These are phyloP conservation scores for Branchipolynoe longqiensis DNA, from an alignment of 2,888 invertebrate species.

Conservation along the genomic window DNA sequence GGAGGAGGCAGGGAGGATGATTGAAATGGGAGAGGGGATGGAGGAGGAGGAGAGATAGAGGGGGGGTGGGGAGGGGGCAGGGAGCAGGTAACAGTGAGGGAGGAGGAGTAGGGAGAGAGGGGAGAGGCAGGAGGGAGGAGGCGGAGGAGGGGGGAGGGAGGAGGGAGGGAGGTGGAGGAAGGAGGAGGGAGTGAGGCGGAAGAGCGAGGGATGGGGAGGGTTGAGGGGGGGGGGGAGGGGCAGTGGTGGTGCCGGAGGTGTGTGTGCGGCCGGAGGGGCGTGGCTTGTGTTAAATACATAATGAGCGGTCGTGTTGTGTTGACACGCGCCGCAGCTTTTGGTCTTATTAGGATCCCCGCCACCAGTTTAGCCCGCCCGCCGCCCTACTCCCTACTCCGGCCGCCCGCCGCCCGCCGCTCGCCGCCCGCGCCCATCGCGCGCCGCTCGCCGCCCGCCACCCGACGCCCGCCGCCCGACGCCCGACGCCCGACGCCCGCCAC, in stretches of 20 bases:
- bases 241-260: background rate
- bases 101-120: background rate
- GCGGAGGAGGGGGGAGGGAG: background rate
- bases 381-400: too few species aligned
- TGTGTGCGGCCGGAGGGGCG: background rate
- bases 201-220: background rate
- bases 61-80: background rate
- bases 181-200: background rate
- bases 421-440: too few species aligned
- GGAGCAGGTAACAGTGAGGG: background rate
- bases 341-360: conserved; percentile 22
- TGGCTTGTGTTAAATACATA: conserved; percentile 8
- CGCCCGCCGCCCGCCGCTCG: too few species aligned
- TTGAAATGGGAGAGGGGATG: background rate
- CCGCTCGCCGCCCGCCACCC: too few species aligned
- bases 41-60: background rate
- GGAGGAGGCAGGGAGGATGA: background rate
- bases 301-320: background rate
- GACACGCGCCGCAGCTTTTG: conserved; percentile 20
- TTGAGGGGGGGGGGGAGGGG: background rate
- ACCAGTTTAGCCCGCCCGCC: background rate
- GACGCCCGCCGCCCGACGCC: too few species aligned
- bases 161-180: background rate
- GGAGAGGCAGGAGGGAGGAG: background rate
- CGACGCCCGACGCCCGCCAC: too few species aligned